Percentiles rank a stretch among this genome's conserved stretches.
These are phyloP conservation scores for Eleginops maclovinus DNA, from an alignment of 2,113 vertebrate genomes.

Conservation along the genomic window DNA sequence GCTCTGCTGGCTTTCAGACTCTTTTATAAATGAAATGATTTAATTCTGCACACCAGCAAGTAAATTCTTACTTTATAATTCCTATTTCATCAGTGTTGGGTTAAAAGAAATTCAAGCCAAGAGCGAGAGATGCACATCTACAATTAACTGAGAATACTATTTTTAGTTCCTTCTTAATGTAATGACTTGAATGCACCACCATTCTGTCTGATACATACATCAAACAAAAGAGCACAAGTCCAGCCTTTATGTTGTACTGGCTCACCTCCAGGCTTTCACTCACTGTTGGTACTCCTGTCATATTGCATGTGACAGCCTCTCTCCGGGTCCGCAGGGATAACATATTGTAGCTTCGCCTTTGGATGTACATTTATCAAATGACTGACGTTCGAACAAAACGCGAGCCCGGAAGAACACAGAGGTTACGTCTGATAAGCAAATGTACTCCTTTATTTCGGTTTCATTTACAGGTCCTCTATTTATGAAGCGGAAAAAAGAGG, in stretches of 20 bases:
- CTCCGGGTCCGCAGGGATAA: constrained; percentile 37
- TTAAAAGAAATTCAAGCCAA: neutral
- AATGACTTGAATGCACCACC: constrained; percentile 7
- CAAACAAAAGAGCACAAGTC: constrained; percentile 29
- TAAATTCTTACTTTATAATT: constrained; percentile 37
- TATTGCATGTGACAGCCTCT: constrained; percentile 55
- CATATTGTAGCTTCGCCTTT: constrained; percentile 43
- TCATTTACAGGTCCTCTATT: constrained; percentile 59
- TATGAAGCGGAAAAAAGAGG: constrained; percentile 55
- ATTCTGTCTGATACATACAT: constrained; percentile 28
- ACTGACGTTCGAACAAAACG: constrained; percentile 28
- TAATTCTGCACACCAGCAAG: constrained; percentile 40
- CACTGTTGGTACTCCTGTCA: constrained; percentile 40
- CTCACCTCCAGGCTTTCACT: constrained; percentile 49
- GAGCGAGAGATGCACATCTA: constrained; percentile 19
- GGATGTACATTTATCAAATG: constrained; percentile 48
- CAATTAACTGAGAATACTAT: constrained; percentile 15
- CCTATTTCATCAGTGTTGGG: neutral
- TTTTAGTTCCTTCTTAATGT: constrained; percentile 5
- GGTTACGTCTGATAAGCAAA: constrained; percentile 52
- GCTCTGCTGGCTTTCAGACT: constrained; percentile 44
- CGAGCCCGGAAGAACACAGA: constrained; percentile 7
- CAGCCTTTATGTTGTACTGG: constrained; percentile 38
- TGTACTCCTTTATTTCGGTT: constrained; percentile 45
- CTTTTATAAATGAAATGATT: constrained; percentile 50